Percentiles rank a stretch among this genome's conserved stretches.
These are phyloP conservation scores for Mythimna impura DNA, from an alignment of 2,888 invertebrate genomes.

Conservation along the genomic window DNA sequence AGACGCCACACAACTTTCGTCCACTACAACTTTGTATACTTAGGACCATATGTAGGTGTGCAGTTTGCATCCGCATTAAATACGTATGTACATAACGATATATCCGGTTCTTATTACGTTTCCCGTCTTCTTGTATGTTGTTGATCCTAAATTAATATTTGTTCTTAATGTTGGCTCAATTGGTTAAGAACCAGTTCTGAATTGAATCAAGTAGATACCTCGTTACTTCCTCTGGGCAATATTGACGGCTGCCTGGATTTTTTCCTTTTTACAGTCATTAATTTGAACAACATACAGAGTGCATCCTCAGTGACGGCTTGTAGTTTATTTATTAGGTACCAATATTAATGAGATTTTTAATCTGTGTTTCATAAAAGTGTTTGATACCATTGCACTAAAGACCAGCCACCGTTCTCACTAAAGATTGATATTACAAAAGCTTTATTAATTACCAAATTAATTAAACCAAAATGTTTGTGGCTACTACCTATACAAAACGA, in stretches of 20 bases:
- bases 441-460: conserved; percentile 37
- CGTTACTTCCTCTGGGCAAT: not conserved
- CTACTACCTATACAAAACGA: conserved; percentile 27
- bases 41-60: conserved; percentile 57
- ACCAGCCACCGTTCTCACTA: not conserved
- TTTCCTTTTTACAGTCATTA: not conserved
- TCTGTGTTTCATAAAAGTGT: too few relatives aligned
- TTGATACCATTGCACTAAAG: too few relatives aligned
- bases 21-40: conserved; percentile 49
- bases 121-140: conserved; percentile 55
- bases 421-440: not conserved
- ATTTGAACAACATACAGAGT: not conserved
- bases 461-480: conserved; percentile 26
- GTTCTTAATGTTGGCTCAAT: conserved; percentile 2
- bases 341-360: not conserved
- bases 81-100: conserved; percentile 54
- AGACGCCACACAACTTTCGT: conserved; percentile 36
- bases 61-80: conserved; percentile 64
- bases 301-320: not conserved
- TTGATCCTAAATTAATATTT: conserved; percentile 54
- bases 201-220: not conserved
- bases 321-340: not conserved
- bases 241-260: too few relatives aligned
- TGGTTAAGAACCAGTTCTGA: not conserved
- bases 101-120: conserved; percentile 53